Conservation (phyloP, 2,888 invertebrate genomes). For the Mactromeris polynyma region DNA sequence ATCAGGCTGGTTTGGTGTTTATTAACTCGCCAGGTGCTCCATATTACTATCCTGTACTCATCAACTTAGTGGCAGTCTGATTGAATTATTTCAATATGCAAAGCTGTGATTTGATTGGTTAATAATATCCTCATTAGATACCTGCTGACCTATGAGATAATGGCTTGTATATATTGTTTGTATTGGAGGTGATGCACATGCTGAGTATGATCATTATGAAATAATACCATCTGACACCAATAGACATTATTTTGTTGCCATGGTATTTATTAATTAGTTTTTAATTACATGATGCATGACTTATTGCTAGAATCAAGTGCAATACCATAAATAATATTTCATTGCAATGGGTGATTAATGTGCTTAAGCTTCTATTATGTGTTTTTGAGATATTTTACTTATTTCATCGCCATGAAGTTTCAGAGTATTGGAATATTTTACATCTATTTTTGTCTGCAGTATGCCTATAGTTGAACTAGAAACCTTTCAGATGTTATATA, state of each 20-base stretch:
- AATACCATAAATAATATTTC: conserved; percentile 5
- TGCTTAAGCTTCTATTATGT: background rate
- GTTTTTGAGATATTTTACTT: background rate
- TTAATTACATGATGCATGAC: background rate
- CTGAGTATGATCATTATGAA: conserved; percentile 12
- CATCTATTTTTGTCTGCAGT: background rate
- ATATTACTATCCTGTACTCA: conserved; percentile 37
- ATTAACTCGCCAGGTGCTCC: conserved; percentile 47
- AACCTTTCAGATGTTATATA: background rate
- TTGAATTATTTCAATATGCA: conserved; percentile 30
- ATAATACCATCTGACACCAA: conserved; percentile 2
- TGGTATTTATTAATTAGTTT: background rate
- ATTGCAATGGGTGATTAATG: background rate
- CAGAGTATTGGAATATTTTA: background rate
- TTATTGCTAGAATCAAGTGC: background rate
- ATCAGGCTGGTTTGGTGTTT: conserved; percentile 30
- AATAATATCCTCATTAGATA: conserved; percentile 47
- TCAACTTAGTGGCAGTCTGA: conserved; percentile 30
- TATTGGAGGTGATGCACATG: conserved; percentile 25
- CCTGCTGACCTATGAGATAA: conserved; percentile 49
- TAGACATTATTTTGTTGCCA: background rate
- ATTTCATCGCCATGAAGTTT: background rate
- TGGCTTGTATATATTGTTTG: conserved; percentile 16
- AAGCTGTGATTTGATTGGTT: conserved; percentile 45
- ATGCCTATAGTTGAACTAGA: background rate